Base-by-base conservation (phyloP, 1,140 invertebrate species). In the Galleria mellonella region DNA sequence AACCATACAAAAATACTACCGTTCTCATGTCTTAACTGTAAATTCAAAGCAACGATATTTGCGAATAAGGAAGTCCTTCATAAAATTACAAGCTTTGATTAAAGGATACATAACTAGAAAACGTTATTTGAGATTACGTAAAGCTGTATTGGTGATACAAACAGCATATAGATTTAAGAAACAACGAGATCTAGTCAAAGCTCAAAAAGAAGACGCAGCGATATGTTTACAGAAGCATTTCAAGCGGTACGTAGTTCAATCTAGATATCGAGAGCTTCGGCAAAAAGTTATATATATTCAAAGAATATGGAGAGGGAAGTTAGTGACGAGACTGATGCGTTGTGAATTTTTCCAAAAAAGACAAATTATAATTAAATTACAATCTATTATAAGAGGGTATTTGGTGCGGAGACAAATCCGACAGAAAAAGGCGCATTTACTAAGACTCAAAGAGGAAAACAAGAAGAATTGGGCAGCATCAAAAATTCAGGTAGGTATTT, bases 201-300 rank as follows among this genome's bases (percentile, higher is more conserved):
- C 72, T 42, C 65, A 68, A 29, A 67, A 66, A 9, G 65, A 82
- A 38, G 65, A 56, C 11, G 88, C 91, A 0, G 91, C 89, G 4
- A 78, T 77, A 4, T 87, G 86, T 44, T 90, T 93, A 44, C 91
- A 92, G 55, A 88, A 90, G 28, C 55, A 85, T 50, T 89, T 90
- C 86, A 88, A 89, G 56, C 88, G 91, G 7, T 89, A 90, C 55
- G 63, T 66, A 4, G 47, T 43, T 10, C 74, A 78, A 15, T 59
- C 60, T 0, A 47, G 67, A 33, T 89, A 83, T 51, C 30, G 59
- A 1, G 43, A 62, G 8, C 68, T 81, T 12, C 64, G 61, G 4
- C 44, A 58, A 9, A 49, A 59, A 2, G 58, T 83, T 0, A 62
- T 87, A 11, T 71, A 72, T 27, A 52, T 89, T 47, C 88, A 89